phyloP scores from a whole-genome alignment of 2,888 invertebrate species.

The Trimorus sp. region DNA sequence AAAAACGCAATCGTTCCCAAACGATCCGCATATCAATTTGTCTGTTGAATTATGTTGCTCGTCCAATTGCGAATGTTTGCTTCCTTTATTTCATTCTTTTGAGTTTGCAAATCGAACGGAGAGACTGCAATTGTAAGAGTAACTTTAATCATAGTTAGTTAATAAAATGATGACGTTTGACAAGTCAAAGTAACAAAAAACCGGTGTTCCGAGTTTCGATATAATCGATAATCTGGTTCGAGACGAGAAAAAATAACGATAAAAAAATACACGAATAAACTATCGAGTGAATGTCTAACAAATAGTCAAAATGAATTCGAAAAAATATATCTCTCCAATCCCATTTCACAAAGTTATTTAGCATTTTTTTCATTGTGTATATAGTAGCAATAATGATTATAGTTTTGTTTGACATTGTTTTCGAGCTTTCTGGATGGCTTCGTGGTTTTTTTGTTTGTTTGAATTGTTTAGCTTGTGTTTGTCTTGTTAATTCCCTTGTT shows the following conservation, averaged over 20 bases:
- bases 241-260: constrained; percentile 7
- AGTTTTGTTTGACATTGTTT: constrained; percentile 6
- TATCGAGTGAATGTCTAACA: no score
- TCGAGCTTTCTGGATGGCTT: constrained; percentile 49
- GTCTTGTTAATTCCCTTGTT: constrained; percentile 37
- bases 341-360: no score
- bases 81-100: constrained; percentile 13
- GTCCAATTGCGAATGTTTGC: constrained; percentile 22
- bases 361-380: no score
- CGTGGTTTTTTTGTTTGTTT: constrained; percentile 53
- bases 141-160: constrained; percentile 10
- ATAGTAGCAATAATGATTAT: no score
- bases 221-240: no score
- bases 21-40: constrained; percentile 41
- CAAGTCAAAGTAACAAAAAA: constrained; percentile 42
- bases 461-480: constrained; percentile 41
- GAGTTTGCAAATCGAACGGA: constrained; percentile 36
- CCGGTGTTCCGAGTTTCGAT: constrained; percentile 20
- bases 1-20: constrained; percentile 29
- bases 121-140: constrained; percentile 7
- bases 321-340: no score
- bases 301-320: no score
- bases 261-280: constrained; percentile 19
- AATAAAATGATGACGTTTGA: constrained; percentile 20
- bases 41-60: constrained; percentile 34